Percentiles rank a stretch among this genome's conserved stretches.
Evolutionary conservation across 2,113 vertebrate genomes (phyloP).

Genomic region (Corythoichthys intestinalis): DNA sequence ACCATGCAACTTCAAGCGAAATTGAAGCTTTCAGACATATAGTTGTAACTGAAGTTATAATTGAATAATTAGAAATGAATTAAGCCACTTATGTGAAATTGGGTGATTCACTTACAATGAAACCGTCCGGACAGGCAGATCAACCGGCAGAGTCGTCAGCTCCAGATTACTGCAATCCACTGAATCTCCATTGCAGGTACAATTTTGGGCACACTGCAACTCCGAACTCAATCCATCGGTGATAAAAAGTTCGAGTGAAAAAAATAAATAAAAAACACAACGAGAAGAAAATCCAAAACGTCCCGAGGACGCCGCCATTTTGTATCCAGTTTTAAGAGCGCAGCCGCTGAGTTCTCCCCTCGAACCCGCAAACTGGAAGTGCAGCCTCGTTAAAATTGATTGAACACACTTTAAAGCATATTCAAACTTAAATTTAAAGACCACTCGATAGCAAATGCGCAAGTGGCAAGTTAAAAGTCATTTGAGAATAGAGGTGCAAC

Average conservation of each 20-base stretch:
- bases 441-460: neutral
- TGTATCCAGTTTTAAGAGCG: conserved; percentile 79
- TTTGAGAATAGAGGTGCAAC: conserved; percentile 47
- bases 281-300: conserved; percentile 64
- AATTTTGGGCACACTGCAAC: conserved; percentile 74
- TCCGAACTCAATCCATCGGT: conserved; percentile 42
- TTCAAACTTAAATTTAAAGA: conserved; percentile 11
- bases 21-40: conserved; percentile 12
- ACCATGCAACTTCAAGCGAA: conserved; percentile 8
- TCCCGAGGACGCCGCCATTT: conserved; percentile 86
- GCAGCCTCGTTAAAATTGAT: conserved; percentile 9
- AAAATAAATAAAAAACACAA: conserved; percentile 63
- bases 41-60: neutral
- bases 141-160: conserved; percentile 71
- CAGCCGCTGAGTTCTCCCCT: conserved; percentile 61
- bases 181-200: conserved; percentile 76
- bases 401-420: conserved; percentile 14
- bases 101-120: conserved; percentile 81
- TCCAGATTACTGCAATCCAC: conserved; percentile 81
- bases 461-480: conserved; percentile 17
- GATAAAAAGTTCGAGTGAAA: conserved; percentile 52
- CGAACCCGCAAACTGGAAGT: conserved; percentile 45
- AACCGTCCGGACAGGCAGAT: conserved; percentile 81
- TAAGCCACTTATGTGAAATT: neutral
- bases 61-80: neutral